phyloP scores from a whole-genome alignment of 2,113 vertebrate genomes.

The Cairina moschata region DNA sequence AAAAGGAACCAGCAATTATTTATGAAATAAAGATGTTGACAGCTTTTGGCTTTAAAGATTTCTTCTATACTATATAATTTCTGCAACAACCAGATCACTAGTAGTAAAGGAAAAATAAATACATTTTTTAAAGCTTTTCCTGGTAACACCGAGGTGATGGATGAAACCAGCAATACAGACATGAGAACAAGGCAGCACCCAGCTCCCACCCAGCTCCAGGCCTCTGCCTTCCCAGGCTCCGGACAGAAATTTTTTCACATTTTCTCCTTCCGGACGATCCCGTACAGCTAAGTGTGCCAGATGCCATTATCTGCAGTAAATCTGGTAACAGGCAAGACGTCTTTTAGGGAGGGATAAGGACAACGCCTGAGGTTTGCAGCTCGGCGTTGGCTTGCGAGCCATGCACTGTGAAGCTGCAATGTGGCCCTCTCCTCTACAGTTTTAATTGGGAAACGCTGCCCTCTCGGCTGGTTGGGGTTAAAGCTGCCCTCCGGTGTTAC shows the following conservation, averaged over 20 bases:
- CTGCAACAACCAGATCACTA: conserved; percentile 29
- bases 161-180: not conserved
- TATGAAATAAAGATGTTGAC: conserved; percentile 55
- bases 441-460: not conserved
- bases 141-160: not conserved
- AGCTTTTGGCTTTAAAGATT: conserved; percentile 38
- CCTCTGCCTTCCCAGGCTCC: not conserved
- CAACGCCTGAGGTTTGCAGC: not conserved
- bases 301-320: not conserved
- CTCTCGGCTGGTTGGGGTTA: not conserved
- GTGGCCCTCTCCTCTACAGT: not conserved
- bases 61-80: conserved; percentile 17
- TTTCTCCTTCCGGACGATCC: not conserved
- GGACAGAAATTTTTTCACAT: not conserved
- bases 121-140: not conserved
- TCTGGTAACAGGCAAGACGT: not conserved
- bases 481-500: not conserved
- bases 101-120: not conserved
- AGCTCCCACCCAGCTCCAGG: not conserved
- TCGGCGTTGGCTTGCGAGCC: too few relatives aligned
- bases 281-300: not conserved
- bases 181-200: accelerated
- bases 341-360: not conserved
- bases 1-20: conserved; percentile 65
- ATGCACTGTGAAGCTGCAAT: too few relatives aligned